These are phyloP conservation scores for Brachionus plicatilis DNA, from an alignment of 1,140 invertebrate species.

Conservation along the genomic window DNA sequence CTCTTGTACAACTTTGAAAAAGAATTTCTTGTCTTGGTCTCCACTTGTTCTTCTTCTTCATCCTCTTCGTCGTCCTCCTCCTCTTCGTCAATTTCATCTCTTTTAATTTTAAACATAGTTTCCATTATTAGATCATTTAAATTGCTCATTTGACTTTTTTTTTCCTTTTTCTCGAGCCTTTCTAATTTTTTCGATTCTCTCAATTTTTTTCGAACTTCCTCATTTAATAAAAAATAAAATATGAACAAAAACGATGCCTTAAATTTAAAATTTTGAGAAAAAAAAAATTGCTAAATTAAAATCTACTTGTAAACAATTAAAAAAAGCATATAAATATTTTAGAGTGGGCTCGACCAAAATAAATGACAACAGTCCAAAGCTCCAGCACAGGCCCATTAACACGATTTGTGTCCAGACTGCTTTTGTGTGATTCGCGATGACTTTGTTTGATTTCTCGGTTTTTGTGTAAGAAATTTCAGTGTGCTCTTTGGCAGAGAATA, in stretches of 20 bases:
- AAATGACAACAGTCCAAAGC: slow-evolving; percentile 51
- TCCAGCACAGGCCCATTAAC: slow-evolving; percentile 50
- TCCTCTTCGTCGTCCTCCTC: background rate
- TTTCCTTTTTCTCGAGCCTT: background rate
- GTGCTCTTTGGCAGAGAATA: slow-evolving; percentile 57
- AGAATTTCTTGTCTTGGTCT: background rate
- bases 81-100: background rate
- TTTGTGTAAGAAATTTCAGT: slow-evolving; percentile 57
- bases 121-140: slow-evolving; percentile 6
- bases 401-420: slow-evolving; percentile 55
- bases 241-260: slow-evolving; percentile 52
- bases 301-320: slow-evolving; percentile 52
- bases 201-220: slow-evolving; percentile 45
- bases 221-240: slow-evolving; percentile 51
- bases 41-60: background rate
- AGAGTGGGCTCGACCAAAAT: slow-evolving; percentile 49
- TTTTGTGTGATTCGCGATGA: slow-evolving; percentile 52
- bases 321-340: slow-evolving; percentile 53
- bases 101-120: background rate
- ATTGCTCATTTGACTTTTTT: background rate
- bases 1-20: background rate
- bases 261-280: slow-evolving; percentile 37
- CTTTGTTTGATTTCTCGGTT: slow-evolving; percentile 55
- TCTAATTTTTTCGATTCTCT: background rate
- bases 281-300: background rate